Evolutionary conservation across 2,113 vertebrate species (phyloP).

Genomic region (Ceyx melanurus): DNA sequence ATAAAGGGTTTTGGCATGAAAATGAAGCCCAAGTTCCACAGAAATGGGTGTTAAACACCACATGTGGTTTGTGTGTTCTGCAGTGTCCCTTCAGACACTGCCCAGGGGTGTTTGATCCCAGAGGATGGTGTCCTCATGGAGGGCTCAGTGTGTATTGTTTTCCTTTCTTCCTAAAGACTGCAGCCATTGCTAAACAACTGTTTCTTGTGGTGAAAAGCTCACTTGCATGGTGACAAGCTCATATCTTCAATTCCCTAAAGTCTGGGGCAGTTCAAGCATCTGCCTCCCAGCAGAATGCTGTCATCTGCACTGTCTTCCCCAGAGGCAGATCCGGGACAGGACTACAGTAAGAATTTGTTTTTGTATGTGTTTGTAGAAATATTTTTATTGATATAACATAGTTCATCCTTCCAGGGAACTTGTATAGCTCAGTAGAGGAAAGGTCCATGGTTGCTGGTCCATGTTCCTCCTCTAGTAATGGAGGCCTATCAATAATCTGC

Average conservation of each 20-base stretch:
- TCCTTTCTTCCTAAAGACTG: background rate
- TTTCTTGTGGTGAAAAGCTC: background rate
- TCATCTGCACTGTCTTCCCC: background rate
- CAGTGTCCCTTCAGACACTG: background rate
- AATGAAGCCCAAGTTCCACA: background rate
- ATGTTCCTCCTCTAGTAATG: background rate
- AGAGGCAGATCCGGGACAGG: background rate
- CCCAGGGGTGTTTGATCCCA: background rate
- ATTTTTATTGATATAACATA: background rate
- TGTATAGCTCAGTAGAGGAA: background rate
- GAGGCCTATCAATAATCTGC: background rate
- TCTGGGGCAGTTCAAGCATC: background rate
- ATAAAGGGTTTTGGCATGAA: background rate
- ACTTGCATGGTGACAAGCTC: background rate
- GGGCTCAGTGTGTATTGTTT: background rate
- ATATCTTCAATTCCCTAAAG: background rate
- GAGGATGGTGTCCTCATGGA: background rate
- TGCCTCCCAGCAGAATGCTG: background rate
- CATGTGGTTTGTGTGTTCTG: fast-evolving
- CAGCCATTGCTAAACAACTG: background rate
- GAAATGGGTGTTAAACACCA: fast-evolving
- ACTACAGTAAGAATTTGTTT: background rate
- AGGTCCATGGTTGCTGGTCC: background rate
- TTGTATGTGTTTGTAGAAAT: background rate
- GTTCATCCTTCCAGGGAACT: background rate